These are phyloP conservation scores for Seriola dumerili DNA, from an alignment of 2,113 vertebrate genomes.

Conservation along the genomic window DNA sequence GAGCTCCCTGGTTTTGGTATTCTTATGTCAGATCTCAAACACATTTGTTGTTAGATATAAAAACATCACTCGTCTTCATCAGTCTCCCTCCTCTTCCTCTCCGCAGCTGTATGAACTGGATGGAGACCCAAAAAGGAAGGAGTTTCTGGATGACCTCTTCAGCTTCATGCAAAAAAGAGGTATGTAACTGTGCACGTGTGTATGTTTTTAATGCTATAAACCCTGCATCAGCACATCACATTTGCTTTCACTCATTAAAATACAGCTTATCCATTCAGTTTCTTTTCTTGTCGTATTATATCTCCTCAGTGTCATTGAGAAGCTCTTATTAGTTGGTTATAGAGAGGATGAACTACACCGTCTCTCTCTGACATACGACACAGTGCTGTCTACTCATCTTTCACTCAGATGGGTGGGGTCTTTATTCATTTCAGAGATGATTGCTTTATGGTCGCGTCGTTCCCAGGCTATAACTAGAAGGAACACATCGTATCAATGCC, in stretches of 20 bases:
- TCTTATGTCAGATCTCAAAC: background rate
- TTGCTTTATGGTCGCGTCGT: constrained; percentile 67
- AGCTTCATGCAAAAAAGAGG: constrained; percentile 99
- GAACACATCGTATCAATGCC: constrained; percentile 58
- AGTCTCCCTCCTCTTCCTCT: constrained; percentile 28
- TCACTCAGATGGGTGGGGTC: constrained; percentile 73
- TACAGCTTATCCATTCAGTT: constrained; percentile 3
- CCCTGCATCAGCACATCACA: background rate
- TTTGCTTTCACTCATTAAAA: constrained; percentile 4
- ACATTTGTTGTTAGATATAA: background rate
- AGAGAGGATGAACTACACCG: constrained; percentile 22
- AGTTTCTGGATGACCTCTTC: constrained; percentile 97
- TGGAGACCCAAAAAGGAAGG: constrained; percentile 94
- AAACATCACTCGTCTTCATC: constrained; percentile 1
- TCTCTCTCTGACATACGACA: constrained; percentile 61
- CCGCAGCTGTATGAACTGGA: constrained; percentile 95
- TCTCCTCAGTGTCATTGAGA: constrained; percentile 23
- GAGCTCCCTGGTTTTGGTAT: background rate
- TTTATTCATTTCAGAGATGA: constrained; percentile 75
- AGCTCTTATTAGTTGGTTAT: constrained; percentile 36
- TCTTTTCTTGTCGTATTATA: constrained; percentile 28
- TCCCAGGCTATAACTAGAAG: constrained; percentile 73
- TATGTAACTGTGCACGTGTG: constrained; percentile 69
- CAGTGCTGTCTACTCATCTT: constrained; percentile 62
- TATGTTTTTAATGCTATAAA: background rate